Percentiles rank a stretch among this genome's conserved stretches.
Conservation (phyloP, 2,113 vertebrate species). For the Todiramphus chloris region DNA sequence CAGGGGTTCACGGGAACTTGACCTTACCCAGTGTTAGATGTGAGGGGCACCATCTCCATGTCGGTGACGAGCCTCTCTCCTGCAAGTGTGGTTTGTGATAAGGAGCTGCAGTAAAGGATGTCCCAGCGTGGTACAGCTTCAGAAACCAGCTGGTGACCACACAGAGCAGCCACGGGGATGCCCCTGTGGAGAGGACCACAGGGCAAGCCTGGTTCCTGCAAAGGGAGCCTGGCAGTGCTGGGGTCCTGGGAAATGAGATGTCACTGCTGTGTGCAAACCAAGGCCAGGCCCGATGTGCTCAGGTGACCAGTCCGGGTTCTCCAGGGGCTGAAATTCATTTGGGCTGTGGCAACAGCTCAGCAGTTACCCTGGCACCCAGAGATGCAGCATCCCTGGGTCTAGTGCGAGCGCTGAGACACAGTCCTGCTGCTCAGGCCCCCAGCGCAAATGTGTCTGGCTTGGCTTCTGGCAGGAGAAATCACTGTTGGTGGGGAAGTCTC, state of each 20-base stretch:
- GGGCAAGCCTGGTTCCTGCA: neutral
- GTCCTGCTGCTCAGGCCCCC: rapidly evolving
- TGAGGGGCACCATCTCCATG: neutral
- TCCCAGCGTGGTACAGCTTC: neutral
- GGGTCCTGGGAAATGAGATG: neutral
- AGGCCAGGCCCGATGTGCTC: neutral
- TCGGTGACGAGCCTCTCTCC: rapidly evolving
- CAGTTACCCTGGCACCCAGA: rapidly evolving
- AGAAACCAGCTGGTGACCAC: neutral
- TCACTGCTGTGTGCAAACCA: rapidly evolving
- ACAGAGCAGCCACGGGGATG: rapidly evolving
- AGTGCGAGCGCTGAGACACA: neutral
- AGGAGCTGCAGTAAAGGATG: neutral
- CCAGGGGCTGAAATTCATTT: neutral
- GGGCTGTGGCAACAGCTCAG: neutral
- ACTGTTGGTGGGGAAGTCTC: neutral
- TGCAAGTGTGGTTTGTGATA: neutral
- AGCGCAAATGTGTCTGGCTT: neutral
- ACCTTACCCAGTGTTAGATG: rapidly evolving
- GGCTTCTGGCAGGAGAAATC: neutral
- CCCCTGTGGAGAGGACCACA: rapidly evolving
- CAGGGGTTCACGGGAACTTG: neutral
- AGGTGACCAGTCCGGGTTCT: neutral
- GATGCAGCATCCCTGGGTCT: neutral
- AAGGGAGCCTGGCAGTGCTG: neutral